Evolutionary conservation across 2,113 vertebrate genomes (phyloP), one percentile per base, ranked within the genome.

Genomic region (Odobenus rosmarus): DNA sequence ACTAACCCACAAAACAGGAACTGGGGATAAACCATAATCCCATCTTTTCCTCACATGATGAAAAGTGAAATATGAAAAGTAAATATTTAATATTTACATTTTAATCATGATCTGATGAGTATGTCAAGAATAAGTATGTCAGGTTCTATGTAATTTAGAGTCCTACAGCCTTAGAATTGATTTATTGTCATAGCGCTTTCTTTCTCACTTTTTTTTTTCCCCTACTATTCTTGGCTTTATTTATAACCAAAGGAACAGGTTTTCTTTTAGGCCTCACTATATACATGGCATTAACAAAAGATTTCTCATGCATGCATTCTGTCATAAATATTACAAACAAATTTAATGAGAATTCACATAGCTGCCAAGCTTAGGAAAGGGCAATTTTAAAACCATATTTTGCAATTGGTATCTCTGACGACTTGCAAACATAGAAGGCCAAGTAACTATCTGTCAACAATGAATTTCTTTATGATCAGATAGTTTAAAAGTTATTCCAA

Each of bases 261-360:
- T 96, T 98, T 88, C 84, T 71, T 87, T 42, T 93, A 93, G 64
- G 83, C 51, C 88, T 93, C 59, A 88, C 69, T 93, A 84, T 39
- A 96, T 77, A 80, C 90, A 85, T 83, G 84, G 33, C 61, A 83
- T 97, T 93, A 96, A 94, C 81, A 96, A 93, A 96, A 92, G 23
- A 39, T 77, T 95, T 83, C 42, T 79, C 69, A 88, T 85, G 74
- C 24, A 77, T 97, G 80, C n/a, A 84, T 95, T 93, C 82, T 89
- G 80, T 96, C 91, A 96, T 95, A 83, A 87, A 96, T 97, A 95
- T 95, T 95, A 97, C 49, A 94, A 91, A 94, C 88, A 98, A 83
- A 86, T 85, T 59, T 97, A 93, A 77, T 96, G 87, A 77, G n/a
- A 79, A 95, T 94, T 97, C 87, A 21, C 49, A 90, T 3, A 57